Base-by-base conservation (phyloP, 2,888 invertebrate genomes). In the Rambutsinella grinnellia region DNA sequence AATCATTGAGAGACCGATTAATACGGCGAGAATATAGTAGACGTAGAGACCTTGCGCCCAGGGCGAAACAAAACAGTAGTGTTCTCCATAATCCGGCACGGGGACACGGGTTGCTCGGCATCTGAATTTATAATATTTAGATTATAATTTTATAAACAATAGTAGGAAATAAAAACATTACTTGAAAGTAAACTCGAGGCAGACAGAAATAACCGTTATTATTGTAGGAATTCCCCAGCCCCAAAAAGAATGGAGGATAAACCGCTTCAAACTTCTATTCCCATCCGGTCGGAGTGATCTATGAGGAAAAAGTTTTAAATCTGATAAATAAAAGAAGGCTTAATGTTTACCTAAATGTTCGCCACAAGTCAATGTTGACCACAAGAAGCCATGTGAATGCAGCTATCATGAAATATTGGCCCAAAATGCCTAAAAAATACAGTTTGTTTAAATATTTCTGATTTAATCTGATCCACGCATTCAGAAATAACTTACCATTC, bases 41-140 rank as follows among this genome's bases (percentile, higher is more conserved):
- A 76, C 49, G n/a, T 56, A 76, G 24, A 15, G 24, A 0, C 76
- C 76, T 27, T 76, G 76, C 1, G 76, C 65, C 75, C 76, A 76
- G 1, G 76, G 76, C 5, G 56, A 8, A 10, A 76, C 66, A 47
- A 70, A 76, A 13, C 76, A 76, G 44, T 58, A 51, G 15, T 60
- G 8, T 6, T 61, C 61, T 6, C 66, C 76, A 56, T 24, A 76
- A 5, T 76, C 76, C 0, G 76, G 76, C 15, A 70, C 49, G 0
- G 44, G 66, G 0, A 76, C 56, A 2, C 60, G 2, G 15, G 66
- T 49, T 2, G n/a, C 23, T 0, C 66, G 65, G 24, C 76, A 76
- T 44, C 76, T 76, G 19, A 23, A 49, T 15, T 17, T 6, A 8
- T 5, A n/a, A n/a, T n/a, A n/a, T n/a, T n/a, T n/a, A n/a, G n/a